Percentiles rank a stretch among this genome's conserved stretches.
Evolutionary conservation across 35 echinoderm and acorn worm genomes (phyloP).

Genomic region (Chiridota heheva): DNA sequence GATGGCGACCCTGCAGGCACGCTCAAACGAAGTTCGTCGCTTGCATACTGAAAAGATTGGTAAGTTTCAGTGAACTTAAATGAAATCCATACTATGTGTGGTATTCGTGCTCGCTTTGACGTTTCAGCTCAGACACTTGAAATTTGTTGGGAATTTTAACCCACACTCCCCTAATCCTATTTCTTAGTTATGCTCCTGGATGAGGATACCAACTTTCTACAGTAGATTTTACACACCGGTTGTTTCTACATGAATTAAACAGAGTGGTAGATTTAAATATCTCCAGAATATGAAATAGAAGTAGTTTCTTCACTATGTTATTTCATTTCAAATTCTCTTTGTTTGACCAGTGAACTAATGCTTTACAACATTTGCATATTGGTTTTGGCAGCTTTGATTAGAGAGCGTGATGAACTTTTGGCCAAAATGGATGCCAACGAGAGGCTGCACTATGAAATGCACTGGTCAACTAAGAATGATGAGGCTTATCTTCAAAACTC

Average conservation of each 20-base stretch:
- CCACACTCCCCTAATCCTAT: neutral
- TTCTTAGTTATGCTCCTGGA: neutral
- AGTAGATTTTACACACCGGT: neutral
- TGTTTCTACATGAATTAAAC: neutral
- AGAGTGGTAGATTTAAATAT: constrained; percentile 1
- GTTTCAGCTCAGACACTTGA: neutral
- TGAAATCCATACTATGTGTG: neutral
- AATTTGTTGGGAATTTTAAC: neutral
- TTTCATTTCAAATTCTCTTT: too few species aligned
- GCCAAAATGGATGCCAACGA: constrained; percentile 95
- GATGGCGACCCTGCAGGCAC: constrained; percentile 74
- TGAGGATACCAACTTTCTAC: neutral
- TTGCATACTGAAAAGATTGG: constrained; percentile 82
- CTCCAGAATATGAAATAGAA: too few species aligned
- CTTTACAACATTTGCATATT: too few species aligned
- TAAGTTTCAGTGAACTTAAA: constrained; percentile 19
- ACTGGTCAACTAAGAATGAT: constrained; percentile 54
- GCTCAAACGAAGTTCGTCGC: constrained; percentile 68
- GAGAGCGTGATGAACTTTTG: constrained; percentile 84
- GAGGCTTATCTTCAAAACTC: constrained; percentile 52
- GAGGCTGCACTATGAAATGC: constrained; percentile 70
- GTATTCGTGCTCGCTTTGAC: neutral
- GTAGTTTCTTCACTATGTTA: too few species aligned
- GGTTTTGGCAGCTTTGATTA: constrained; percentile 57
- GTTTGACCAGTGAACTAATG: too few species aligned